Evolutionary conservation across 1,140 invertebrate species (phyloP).

Genomic region (Maniola jurtina): DNA sequence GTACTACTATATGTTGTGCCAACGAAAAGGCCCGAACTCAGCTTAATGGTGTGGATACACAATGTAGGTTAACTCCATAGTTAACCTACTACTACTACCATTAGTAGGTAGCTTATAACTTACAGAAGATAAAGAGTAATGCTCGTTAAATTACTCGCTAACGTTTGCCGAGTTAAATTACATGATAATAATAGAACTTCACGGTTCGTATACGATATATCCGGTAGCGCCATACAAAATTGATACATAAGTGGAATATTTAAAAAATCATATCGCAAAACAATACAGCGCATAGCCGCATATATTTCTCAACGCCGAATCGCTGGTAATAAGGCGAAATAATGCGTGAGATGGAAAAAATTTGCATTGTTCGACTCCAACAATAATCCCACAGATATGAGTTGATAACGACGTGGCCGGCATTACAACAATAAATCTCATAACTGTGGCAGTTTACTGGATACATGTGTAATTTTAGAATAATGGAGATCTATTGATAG

Average conservation of each 20-base stretch:
- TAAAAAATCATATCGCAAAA: conserved; percentile 22
- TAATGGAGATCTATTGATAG: conserved; percentile 26
- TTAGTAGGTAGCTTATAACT: no score
- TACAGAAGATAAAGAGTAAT: no score
- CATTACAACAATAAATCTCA: conserved; percentile 30
- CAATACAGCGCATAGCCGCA: conserved; percentile 21
- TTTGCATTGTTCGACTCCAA: conserved; percentile 37
- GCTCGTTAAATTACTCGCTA: no score
- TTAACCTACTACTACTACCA: no score
- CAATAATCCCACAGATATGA: conserved; percentile 42
- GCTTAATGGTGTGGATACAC: no score
- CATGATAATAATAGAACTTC: no score
- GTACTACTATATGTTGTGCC: no score
- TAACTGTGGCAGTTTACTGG: conserved; percentile 30
- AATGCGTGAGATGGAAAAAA: conserved; percentile 53
- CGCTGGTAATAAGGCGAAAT: conserved; percentile 41
- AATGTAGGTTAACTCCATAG: no score
- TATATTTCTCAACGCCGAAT: conserved; percentile 44
- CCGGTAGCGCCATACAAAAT: background rate
- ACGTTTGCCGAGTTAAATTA: no score
- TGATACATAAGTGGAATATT: background rate
- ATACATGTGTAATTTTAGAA: conserved; percentile 28
- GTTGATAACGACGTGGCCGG: conserved; percentile 27
- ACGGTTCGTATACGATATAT: no score
- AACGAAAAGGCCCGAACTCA: no score